Conservation (phyloP, 1,140 invertebrate species). For the Trachymyrmex cornetzi region DNA sequence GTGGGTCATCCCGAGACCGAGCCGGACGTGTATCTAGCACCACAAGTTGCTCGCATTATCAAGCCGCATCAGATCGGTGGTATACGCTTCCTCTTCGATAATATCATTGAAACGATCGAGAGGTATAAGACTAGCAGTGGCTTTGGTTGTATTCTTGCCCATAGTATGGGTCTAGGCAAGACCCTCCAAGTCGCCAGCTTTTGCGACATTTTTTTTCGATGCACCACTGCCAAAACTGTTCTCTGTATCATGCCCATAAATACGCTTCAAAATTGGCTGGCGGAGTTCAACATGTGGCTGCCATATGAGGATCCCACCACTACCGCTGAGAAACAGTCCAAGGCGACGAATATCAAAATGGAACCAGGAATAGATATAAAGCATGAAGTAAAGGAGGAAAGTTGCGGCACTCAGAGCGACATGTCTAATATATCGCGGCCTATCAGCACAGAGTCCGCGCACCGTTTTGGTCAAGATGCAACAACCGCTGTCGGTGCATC, state of each 20-base stretch:
- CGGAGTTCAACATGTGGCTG: slow-evolving; percentile 99
- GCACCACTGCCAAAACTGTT: slow-evolving; percentile 95
- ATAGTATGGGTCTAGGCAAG: slow-evolving; percentile 99
- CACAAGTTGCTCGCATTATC: slow-evolving; percentile 96
- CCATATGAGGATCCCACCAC: slow-evolving; percentile 87
- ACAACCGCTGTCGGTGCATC: background rate
- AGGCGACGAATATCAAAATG: slow-evolving; percentile 72
- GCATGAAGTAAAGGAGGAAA: slow-evolving; percentile 82
- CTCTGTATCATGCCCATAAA: slow-evolving; percentile 99
- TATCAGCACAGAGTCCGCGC: slow-evolving; percentile 77
- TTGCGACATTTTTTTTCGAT: slow-evolving; percentile 97
- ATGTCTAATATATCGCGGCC: slow-evolving; percentile 77
- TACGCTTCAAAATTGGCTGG: slow-evolving; percentile 99
- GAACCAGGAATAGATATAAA: slow-evolving; percentile 76
- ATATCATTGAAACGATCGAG: slow-evolving; percentile 96
- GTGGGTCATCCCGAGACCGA: slow-evolving; percentile 98
- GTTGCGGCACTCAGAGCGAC: slow-evolving; percentile 78
- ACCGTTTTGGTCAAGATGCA: slow-evolving; percentile 74
- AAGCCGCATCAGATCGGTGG: slow-evolving; percentile 99
- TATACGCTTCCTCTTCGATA: slow-evolving; percentile 98
- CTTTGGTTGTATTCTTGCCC: slow-evolving; percentile 99
- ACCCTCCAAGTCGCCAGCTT: slow-evolving; percentile 98
- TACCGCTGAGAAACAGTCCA: slow-evolving; percentile 69
- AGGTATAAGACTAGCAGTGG: slow-evolving; percentile 96
- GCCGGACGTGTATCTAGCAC: slow-evolving; percentile 96